Base-by-base conservation (phyloP, 2,797 vertebrate species). In the Luscinia megarhynchos region DNA sequence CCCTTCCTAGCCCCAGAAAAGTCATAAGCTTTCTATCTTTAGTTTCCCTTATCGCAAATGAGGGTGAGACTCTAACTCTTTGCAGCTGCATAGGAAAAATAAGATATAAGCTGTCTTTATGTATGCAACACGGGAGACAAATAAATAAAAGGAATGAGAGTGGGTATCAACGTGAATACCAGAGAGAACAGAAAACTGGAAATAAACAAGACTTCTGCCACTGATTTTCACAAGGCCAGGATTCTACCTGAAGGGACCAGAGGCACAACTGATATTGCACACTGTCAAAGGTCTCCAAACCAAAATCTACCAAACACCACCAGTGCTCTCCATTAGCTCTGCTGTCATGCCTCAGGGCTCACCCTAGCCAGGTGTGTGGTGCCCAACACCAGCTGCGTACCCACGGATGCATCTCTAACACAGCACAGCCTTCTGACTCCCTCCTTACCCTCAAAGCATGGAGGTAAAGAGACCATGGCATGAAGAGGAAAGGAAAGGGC, bases 21-120 rank as follows among this genome's bases (percentile, higher is more conserved):
- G 70, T 84, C n/a, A 2, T 55, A 74, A 79, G 85, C 78, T 80
- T 94, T 92, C 94, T 96, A 94, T 96, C 90, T 95, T 95, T 95
- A 95, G 95, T 88, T 89, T 64, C 70, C 45, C 85, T 90, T 74
- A 46, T 43, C 80, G 91, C 63, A 88, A 76, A 72, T 17, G 83
- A 94, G 72, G 66, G 51, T 75, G 84, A 92, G 67, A 26, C 40
- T 76, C 69, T 48, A 50, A 73, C 48, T 87, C 57, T 78, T 89
- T 0, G 0, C 48, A 67, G 85, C 29, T 14, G 2, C 63, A 29
- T 2, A 32, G 22, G 38, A 50, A 78, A 91, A 93, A 63, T 53
- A 83, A 91, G 55, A 85, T 4, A 2, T 45, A 79, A 89, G 69
- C 45, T 76, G 55, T 24, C 48, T 62, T 73, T 62, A 26, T 34